Evolutionary conservation across 2,113 vertebrate species (phyloP).

Genomic region (Callaeas wilsoni): DNA sequence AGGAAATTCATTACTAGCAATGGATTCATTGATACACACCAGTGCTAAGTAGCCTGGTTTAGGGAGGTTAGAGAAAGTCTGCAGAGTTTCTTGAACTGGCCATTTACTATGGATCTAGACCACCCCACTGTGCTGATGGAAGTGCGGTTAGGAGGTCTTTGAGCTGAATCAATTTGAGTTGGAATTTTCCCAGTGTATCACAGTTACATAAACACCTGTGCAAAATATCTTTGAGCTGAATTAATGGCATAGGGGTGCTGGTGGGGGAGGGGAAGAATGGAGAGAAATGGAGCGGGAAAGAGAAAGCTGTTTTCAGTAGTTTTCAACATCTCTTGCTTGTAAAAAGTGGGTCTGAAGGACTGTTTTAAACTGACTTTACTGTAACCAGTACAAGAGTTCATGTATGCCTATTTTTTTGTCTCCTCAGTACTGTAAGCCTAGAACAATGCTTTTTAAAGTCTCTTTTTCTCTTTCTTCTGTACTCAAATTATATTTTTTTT

Average conservation of each 20-base stretch:
- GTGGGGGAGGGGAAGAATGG: not conserved
- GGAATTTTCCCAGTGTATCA: conserved; percentile 53
- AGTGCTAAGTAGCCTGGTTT: not conserved
- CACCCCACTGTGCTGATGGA: not conserved
- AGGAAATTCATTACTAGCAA: not conserved
- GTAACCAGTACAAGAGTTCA: not conserved
- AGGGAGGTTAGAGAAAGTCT: not conserved
- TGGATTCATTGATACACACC: not conserved
- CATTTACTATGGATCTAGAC: not conserved
- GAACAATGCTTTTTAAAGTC: not conserved
- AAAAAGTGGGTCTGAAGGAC: not conserved
- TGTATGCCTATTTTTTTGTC: not conserved
- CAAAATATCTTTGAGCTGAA: conserved; percentile 43
- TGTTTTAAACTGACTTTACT: not conserved
- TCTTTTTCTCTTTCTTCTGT: not conserved
- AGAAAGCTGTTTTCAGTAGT: not conserved
- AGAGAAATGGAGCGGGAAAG: not conserved
- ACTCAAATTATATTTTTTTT: not conserved
- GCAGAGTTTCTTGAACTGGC: not conserved
- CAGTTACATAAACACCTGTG: conserved; percentile 48
- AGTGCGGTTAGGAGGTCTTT: not conserved
- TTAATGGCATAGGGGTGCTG: not conserved
- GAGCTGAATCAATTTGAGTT: conserved; percentile 7
- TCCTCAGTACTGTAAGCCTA: not conserved
- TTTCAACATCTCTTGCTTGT: not conserved